Evolutionary conservation across 2,888 invertebrate genomes (phyloP), one percentile per base, ranked within the genome.

Genomic region (Drosophila mimetica): DNA sequence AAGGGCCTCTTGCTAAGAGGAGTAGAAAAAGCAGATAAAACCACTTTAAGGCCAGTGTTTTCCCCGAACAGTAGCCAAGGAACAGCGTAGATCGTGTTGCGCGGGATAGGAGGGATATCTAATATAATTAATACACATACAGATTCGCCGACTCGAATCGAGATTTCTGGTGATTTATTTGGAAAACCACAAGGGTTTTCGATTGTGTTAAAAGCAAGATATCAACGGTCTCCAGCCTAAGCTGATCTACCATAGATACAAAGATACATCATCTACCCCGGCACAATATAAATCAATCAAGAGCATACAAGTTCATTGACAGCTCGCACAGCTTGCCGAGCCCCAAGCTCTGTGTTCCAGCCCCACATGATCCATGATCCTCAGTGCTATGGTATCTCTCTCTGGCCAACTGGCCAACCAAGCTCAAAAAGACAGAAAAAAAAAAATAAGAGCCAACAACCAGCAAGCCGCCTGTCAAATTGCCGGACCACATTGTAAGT

Each of bases 271-370:
- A 37, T 42, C 46, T 34, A 51, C 48, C 48, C 67, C 58, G 84
- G 87, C 89, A 90, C 87, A 89, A 89, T 79, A 90, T 90, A 90
- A 90, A 90, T 90, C 90, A 90, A 90, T 90, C 88, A 89, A 84
- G 77, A 73, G 77, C 76, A 63, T 89, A 89, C 90, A 89, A 89
- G 90, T 89, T 89, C 88, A 90, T 88, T 90, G 90, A 90, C 90
- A 90, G 90, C 90, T 87, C 81, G 83, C 86, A 89, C 89, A 89
- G 86, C 88, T 88, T 88, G 86, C 84, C 80, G 53, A 30, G 58
- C 79, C 83, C 88, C 47, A 54, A 71, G 85, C 60, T 36, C 61
- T 36, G 14, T 11, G 51, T 65, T 63, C 60, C 64, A 59, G 79
- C 55, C 77, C 70, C 83, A 86, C 82, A 83, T 83, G 81, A 83